Conservation (phyloP, 2,888 invertebrate genomes). For the Ophraella communa region DNA sequence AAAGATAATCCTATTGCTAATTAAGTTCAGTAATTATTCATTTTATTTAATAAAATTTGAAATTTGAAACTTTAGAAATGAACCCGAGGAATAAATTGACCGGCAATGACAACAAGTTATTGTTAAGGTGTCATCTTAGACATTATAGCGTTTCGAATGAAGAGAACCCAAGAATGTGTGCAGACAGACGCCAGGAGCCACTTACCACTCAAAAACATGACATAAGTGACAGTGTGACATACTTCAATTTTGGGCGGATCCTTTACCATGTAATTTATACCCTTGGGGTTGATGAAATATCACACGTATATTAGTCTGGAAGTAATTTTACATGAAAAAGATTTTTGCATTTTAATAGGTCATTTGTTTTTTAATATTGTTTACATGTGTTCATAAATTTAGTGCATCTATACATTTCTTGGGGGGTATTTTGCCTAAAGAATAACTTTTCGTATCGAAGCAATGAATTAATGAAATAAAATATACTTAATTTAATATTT, state of each 20-base stretch:
- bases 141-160: not conserved
- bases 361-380: slow-evolving; percentile 14
- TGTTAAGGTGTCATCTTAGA: slow-evolving; percentile 1
- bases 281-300: slow-evolving; percentile 25
- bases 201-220: slow-evolving; percentile 37
- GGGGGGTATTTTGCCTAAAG: not conserved
- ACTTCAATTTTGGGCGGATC: slow-evolving; percentile 32
- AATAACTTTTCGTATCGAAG: too few relatives aligned
- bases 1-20: too few relatives aligned
- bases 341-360: slow-evolving; percentile 18
- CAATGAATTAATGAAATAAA: too few relatives aligned
- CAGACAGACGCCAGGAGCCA: slow-evolving; percentile 46
- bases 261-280: slow-evolving; percentile 35
- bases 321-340: slow-evolving; percentile 25
- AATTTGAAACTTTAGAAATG: not conserved
- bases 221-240: slow-evolving; percentile 39
- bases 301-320: slow-evolving; percentile 28
- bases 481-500: too few relatives aligned
- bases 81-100: not conserved
- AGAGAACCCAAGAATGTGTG: slow-evolving; percentile 18
- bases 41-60: not conserved
- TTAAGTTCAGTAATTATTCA: too few relatives aligned
- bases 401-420: not conserved
- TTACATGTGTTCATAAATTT: not conserved
- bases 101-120: not conserved